Evolutionary conservation across 2,113 vertebrate species (phyloP), one percentile per base, ranked within the genome.

Genomic region (Alectura lathami): DNA sequence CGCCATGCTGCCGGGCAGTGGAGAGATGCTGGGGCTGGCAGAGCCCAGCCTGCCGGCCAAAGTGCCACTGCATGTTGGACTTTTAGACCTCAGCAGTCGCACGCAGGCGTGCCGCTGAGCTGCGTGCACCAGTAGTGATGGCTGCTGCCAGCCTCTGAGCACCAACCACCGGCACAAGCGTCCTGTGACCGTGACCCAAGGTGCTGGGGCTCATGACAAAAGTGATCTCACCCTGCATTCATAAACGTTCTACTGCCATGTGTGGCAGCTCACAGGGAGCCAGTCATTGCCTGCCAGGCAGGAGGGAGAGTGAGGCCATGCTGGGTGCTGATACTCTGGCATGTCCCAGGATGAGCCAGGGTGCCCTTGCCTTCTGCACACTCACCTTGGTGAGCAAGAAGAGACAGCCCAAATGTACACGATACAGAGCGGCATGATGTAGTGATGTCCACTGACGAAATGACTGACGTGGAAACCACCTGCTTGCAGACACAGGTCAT

Each of bases 151-250:
- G 15, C 32, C 34, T 72, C 36, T 1, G 1, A 23, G 51, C 57
- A 18, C 50, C 60, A 17, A 14, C 34, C n/a, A 66, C 59, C 24
- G 12, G 2, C 1, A 4, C 2, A 3, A 0, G 1, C 48, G 51
- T 23, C 36, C 34, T 18, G 48, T 1, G 1, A 30, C 81, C n/a
- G 9, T 43, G 50, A 30, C 30, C 36, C 18, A 59, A 51, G 14
- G 6, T 27, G 50, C 29, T 1, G 3, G 17, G 32, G 12, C 5
- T 62, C 15, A 2, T 0, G 0, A 1, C 0, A 0, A 51, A 74
- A 83, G 27, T 1, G 0, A 32, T 26, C 13, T 53, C 5, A 0
- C 32, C 48, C 23, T 11, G 7, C 43, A 36, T n/a, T 70, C 34
- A 14, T n/a, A 54, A 69, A 26, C 3, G 5, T 26, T 78, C 70